Base-by-base conservation (phyloP, 1,140 invertebrate species). In the Drosophila lini region DNA sequence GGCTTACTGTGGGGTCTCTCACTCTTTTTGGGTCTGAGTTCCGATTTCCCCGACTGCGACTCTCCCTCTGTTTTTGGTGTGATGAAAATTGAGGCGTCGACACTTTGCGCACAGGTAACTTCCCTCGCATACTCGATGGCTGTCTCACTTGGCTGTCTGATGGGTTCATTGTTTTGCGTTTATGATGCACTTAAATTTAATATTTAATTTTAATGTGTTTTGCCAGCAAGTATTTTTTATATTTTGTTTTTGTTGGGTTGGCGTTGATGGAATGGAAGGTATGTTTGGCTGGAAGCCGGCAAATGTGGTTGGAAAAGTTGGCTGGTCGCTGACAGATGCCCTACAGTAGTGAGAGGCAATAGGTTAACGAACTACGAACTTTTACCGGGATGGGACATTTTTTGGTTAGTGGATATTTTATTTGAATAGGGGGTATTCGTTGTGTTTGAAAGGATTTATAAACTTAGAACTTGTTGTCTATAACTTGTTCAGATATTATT, bases 191-290 rank as follows among this genome's bases (percentile, higher is more conserved):
- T 86, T 81, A 80, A 86, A 73, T 79, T 86, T 86, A 86, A 86
- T 86, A 86, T 86, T 86, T 86, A 86, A 86, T 86, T 86, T 86
- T 73, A 67, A 86, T 84, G 73, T 77, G 45, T 77, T 64, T 77
- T 48, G 65, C 38, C 69, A 81, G 55, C 50, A 64, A 69, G 42
- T 58, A 61, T 44, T 68, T 64, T 36, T 52, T 41, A 45, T 22
- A 45, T 15, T 15, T 28, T 10, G 22, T 28, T 28, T 34, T 38
- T 3, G 19, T 53, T 41, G 13, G 53, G 3, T 16, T 40, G 34
- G 19, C 19, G 5, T 3, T 44, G 25, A 57, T 36, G 31, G 19
- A 22, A 32, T 28, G 19, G 38, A 61, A 42, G 32, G 57, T 64
- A 22, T 45, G 40, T 62, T 64, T 34, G 19, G 6, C 3, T 60